A percentile compares a stretch with the other conserved stretches of the same genome.
phyloP scores from a whole-genome alignment of 2,888 invertebrate species.

The Tetragonisca angustula region DNA sequence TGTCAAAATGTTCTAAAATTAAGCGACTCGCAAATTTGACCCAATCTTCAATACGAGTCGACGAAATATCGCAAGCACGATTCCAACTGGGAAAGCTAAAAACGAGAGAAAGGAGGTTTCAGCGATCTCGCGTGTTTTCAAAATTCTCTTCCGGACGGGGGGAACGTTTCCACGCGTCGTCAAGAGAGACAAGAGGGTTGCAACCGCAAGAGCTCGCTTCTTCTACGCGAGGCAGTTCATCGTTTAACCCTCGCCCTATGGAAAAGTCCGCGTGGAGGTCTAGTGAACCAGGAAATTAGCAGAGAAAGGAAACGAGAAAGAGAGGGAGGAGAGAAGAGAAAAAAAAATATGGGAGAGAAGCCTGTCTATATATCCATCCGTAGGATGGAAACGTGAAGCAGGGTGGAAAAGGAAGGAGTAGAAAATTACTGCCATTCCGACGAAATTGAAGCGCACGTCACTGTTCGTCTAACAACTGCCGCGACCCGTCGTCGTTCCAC shows the following conservation, averaged over 20 bases:
- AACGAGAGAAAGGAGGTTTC: not conserved
- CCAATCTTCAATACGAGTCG: no score
- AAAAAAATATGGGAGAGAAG: not conserved
- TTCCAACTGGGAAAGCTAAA: not conserved
- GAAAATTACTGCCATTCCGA: slow-evolving; percentile 60
- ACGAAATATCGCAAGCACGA: no score
- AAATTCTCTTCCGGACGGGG: not conserved
- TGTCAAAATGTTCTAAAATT: no score
- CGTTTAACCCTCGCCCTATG: slow-evolving; percentile 35
- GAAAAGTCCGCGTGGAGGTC: slow-evolving; percentile 25
- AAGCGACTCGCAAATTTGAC: no score
- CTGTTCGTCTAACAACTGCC: slow-evolving; percentile 37
- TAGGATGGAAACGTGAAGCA: not conserved
- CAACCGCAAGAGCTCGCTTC: slow-evolving; percentile 12
- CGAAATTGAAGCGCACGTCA: slow-evolving; percentile 59
- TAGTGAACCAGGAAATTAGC: slow-evolving; percentile 50
- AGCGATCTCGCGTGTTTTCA: no score
- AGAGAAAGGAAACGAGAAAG: slow-evolving; percentile 6
- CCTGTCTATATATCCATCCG: not conserved
- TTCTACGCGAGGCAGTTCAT: slow-evolving; percentile 14
- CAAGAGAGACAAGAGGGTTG: no score
- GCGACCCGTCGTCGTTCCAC: slow-evolving; percentile 14
- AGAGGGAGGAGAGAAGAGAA: not conserved
- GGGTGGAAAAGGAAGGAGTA: slow-evolving; percentile 18
- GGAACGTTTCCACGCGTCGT: not conserved